Base-by-base conservation (phyloP, 2,888 invertebrate species). In the Sinopyrophorus schimmeli region DNA sequence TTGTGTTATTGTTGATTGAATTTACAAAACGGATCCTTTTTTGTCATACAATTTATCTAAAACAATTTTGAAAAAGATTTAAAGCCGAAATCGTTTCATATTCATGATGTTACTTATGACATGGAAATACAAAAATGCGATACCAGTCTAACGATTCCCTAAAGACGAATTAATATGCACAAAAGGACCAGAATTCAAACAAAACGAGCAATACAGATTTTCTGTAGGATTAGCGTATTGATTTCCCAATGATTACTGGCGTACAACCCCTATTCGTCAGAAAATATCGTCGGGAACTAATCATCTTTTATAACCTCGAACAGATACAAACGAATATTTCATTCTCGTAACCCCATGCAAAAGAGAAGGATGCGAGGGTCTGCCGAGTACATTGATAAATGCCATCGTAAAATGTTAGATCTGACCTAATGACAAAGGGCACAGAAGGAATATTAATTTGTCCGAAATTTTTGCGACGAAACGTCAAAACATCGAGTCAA, bases 341-440 rank as follows among this genome's bases (percentile, higher is more conserved):
- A 48, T 48, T 38, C 35, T 44, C 35, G 31, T 31, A 31, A 28
- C 26, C 15, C 35, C 23, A 43, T 48, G 47, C 32, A 47, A 48
- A 48, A 39, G 28, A 28, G 34, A 42, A 41, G 39, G 49, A 49
- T 41, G 28, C 51, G 47, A 43, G 40, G 43, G 47, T 26, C 42
- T 43, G 42, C 42, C 39, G 30, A 35, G 24, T 30, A 31, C 37
- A 34, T 47, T 54, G 54, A 54, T 48, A 51, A 54, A 54, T 54
- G 54, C 39, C 37, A 32, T 35, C 37, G 47, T 51, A 54, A 47
- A 54, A 50, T 39, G 47, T 53, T 49, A 46, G 28, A 42, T 46
- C 38, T 47, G 54, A 54, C 54, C 50, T 51, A 54, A 44, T 44
- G 47, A 41, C 43, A 43, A 54, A 37, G 47, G 51, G 43, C 43